A percentile compares a stretch with the other conserved stretches of the same genome.
Evolutionary conservation across 2,797 vertebrate genomes (phyloP).

Genomic region (Ctenosaura bakeri): DNA sequence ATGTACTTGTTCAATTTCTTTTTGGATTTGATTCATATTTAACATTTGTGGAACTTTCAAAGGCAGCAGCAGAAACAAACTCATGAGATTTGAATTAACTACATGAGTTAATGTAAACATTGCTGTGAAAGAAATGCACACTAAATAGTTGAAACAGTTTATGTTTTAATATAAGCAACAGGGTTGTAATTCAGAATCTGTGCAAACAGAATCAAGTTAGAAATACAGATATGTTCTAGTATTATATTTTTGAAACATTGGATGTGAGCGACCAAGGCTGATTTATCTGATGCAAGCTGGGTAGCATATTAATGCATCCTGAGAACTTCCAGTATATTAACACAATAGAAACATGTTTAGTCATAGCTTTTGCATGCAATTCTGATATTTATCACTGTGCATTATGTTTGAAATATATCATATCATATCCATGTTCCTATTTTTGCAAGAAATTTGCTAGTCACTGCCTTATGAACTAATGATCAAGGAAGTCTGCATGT

Average conservation of each 20-base stretch:
- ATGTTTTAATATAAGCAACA: slow-evolving; percentile 27
- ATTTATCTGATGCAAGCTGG: neutral
- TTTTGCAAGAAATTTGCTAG: slow-evolving; percentile 96
- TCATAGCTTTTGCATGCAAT: neutral
- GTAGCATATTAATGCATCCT: neutral
- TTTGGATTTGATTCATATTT: slow-evolving; percentile 7
- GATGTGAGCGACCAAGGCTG: neutral
- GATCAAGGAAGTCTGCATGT: slow-evolving; percentile 64
- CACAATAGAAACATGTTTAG: neutral
- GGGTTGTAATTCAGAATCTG: neutral
- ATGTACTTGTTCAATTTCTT: slow-evolving; percentile 20
- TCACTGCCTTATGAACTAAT: slow-evolving; percentile 96
- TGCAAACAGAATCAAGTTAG: neutral
- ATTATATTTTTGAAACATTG: neutral
- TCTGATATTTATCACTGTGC: neutral
- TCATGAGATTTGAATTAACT: neutral
- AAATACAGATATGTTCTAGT: neutral
- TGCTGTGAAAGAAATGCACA: neutral
- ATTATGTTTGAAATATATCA: neutral
- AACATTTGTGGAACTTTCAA: neutral
- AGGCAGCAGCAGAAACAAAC: neutral
- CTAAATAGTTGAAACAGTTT: neutral
- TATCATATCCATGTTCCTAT: slow-evolving; percentile 87
- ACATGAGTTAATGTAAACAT: neutral
- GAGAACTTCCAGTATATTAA: neutral